Evolutionary conservation across 1,140 invertebrate species (phyloP), one percentile per base, ranked within the genome.

Genomic region (Nephotettix cincticeps): DNA sequence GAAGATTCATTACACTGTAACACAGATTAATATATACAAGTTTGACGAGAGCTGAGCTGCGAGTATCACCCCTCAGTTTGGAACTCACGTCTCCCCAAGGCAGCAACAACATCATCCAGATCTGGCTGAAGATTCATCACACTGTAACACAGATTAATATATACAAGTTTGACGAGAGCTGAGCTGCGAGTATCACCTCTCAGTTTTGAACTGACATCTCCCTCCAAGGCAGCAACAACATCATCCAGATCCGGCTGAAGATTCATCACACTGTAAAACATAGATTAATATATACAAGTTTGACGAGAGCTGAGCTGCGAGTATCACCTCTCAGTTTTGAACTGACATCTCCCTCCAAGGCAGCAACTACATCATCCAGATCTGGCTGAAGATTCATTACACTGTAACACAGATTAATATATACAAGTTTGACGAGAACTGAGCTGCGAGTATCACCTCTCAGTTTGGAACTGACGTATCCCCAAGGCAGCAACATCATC

Each of bases 41-140:
- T 79, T 89, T 90, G 43, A 90, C 81, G 1, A 90, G 77, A 40
- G 87, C 89, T 19, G 89, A 90, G 73, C 89, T 90, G 30, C 69
- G 73, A 25, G 75, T 73, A 9, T 21, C 82, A 82, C 70, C 76
- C 14, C 51, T 9, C 4, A 54, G 19, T 51, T 64, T 77, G 72
- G n/a, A 17, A 45, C 19, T n/a, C 2, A 47, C 25, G 4, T 70
- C 71, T n/a, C 70, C 63, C 75, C 13, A 76, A 43, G 32, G 67
- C 72, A 13, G 74, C 73, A 70, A 86, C 83, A 45, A 90, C 76
- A 78, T 89, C 89, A 75, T 85, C 85, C 17, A 89, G 72, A 73
- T 90, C 89, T 6, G 87, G 87, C 70, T 81, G 77, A n/a, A 88
- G 75, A 68, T 82, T 83, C 51, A 83, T 73, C 71, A 71, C 77